phyloP scores from a whole-genome alignment of 2,113 vertebrate genomes.

The Bombycilla garrulus region DNA sequence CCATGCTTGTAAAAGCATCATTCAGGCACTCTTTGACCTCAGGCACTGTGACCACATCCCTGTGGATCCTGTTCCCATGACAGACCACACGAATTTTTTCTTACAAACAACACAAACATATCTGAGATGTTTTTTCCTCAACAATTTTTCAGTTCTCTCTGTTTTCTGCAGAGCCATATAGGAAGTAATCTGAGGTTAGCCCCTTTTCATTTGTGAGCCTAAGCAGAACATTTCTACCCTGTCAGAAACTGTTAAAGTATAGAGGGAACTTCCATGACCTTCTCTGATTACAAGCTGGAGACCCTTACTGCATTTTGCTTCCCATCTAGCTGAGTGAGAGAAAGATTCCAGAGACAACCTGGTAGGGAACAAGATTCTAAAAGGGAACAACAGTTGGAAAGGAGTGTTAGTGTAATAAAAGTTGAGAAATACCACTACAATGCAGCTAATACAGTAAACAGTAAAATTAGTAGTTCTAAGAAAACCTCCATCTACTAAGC shows the following conservation, averaged over 20 bases:
- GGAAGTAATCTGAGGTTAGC: not conserved
- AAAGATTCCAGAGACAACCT: not conserved
- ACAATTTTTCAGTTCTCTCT: not conserved
- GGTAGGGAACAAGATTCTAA: not conserved
- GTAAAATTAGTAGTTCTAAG: not conserved
- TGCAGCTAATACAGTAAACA: not conserved
- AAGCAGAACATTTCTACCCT: not conserved
- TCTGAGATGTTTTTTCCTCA: not conserved
- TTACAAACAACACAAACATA: not conserved
- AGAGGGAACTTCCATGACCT: not conserved
- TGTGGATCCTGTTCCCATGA: not conserved
- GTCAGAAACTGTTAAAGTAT: not conserved
- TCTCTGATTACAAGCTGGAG: not conserved
- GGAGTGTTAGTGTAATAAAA: not conserved
- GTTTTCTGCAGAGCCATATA: not conserved
- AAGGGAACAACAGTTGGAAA: not conserved
- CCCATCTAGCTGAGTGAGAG: not conserved
- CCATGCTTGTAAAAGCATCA: not conserved
- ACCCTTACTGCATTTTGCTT: not conserved
- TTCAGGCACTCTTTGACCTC: not conserved
- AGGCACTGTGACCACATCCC: not conserved
- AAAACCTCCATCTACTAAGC: not conserved
- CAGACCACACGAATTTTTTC: accelerated
- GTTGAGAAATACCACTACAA: not conserved
- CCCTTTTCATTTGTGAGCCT: not conserved